These are phyloP conservation scores for Cladopsammia gracilis DNA, from an alignment of 64 coral and sea anemone species.

Conservation along the genomic window DNA sequence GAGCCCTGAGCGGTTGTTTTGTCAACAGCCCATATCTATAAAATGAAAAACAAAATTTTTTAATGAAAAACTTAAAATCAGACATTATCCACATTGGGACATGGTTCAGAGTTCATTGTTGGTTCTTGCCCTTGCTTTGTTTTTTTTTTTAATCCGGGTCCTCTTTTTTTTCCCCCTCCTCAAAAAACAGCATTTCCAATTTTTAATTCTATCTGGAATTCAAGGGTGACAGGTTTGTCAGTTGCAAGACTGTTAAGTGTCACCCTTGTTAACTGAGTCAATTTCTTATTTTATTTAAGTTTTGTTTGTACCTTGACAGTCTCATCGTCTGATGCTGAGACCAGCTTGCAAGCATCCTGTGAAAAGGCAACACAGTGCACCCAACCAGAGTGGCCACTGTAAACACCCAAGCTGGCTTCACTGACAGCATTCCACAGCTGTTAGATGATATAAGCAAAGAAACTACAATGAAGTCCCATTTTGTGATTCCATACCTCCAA, in stretches of 20 bases:
- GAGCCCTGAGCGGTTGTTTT: conserved; percentile 59
- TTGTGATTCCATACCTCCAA: no score
- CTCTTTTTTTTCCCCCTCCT: no score
- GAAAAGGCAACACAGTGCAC: conserved; percentile 91
- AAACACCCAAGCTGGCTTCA: conserved; percentile 71
- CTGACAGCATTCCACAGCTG: conserved; percentile 89
- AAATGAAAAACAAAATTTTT: not conserved
- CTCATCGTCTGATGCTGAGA: conserved; percentile 94
- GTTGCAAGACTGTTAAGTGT: not conserved
- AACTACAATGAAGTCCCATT: no score
- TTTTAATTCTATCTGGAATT: no score
- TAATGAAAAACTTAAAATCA: no score
- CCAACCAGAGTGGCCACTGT: conserved; percentile 89
- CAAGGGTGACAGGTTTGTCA: no score
- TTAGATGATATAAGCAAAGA: no score
- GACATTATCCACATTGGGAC: no score
- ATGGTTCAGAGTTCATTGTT: not conserved
- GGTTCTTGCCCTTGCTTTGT: no score
- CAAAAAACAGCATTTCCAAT: no score
- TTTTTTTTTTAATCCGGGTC: no score
- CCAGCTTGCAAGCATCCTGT: conserved; percentile 70
- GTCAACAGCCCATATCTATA: conserved; percentile 90
- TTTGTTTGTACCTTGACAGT: conserved; percentile 79
- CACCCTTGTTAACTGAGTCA: not conserved
- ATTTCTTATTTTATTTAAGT: not conserved